Evolutionary conservation across 2,797 vertebrate genomes (phyloP).

Genomic region (Neosalanx taihuensis): DNA sequence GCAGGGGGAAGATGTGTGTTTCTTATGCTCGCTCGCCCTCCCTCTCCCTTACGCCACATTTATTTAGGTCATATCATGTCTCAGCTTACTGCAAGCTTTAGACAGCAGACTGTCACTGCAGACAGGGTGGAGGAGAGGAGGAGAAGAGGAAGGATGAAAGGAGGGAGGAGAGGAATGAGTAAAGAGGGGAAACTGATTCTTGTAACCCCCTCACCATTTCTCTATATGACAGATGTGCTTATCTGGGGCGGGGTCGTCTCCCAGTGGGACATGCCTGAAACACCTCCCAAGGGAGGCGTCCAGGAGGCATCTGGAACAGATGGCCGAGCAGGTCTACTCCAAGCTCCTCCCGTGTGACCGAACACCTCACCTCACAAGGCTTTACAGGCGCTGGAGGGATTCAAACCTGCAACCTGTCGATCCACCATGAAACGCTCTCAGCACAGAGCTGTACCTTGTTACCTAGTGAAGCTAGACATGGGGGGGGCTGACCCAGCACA

Average conservation of each 20-base stretch:
- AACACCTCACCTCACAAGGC: too few species aligned
- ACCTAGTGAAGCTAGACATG: not conserved
- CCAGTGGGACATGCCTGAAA: too few species aligned
- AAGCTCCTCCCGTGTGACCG: too few species aligned
- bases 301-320: too few species aligned
- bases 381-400: too few species aligned
- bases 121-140: constrained; percentile 36
- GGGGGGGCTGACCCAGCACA: not conserved
- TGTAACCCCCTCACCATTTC: constrained; percentile 7
- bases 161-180: constrained; percentile 25
- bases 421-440: not conserved
- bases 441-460: not conserved
- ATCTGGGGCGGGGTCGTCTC: too few species aligned
- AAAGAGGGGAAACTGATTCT: constrained; percentile 23
- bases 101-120: constrained; percentile 55
- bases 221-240: not conserved
- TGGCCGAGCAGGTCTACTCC: too few species aligned
- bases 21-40: constrained; percentile 28
- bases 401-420: not conserved
- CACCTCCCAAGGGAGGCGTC: too few species aligned
- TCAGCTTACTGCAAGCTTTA: constrained; percentile 60
- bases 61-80: constrained; percentile 74
- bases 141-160: constrained; percentile 19
- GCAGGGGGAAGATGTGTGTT: constrained; percentile 25
- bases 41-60: constrained; percentile 40